Percentiles rank a stretch among this genome's conserved stretches.
phyloP scores from a whole-genome alignment of 2,888 invertebrate species.

The Muscina levida region DNA sequence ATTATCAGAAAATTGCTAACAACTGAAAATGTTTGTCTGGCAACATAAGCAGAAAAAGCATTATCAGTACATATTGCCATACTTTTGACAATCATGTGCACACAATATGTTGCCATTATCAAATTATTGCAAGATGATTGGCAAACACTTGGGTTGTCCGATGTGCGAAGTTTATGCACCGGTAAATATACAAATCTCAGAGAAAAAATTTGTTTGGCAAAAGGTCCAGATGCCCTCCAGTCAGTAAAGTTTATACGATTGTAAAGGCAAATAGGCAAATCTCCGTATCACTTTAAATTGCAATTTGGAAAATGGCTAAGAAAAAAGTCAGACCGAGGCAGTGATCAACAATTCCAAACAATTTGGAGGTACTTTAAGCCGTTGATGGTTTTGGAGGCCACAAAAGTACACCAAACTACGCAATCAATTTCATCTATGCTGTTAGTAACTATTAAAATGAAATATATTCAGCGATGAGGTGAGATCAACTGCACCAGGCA shows the following conservation, averaged over 20 bases:
- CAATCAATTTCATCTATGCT: slow-evolving; percentile 2
- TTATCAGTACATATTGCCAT: no score
- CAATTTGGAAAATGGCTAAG: slow-evolving; percentile 47
- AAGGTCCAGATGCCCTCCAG: slow-evolving; percentile 47
- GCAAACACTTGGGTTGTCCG: no score
- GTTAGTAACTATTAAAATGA: slow-evolving; percentile 3
- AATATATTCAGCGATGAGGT: not conserved
- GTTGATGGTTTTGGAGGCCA: slow-evolving; percentile 49
- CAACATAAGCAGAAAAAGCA: no score
- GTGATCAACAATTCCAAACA: slow-evolving; percentile 38
- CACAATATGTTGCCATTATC: no score
- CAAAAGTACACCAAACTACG: not conserved
- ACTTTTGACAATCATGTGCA: no score
- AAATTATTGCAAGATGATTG: no score
- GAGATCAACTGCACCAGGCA: not conserved
- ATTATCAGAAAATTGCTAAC: no score
- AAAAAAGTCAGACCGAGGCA: slow-evolving; percentile 42
- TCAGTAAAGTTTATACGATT: slow-evolving; percentile 47
- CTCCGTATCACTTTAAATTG: slow-evolving; percentile 51
- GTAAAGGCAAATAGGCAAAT: slow-evolving; percentile 62
- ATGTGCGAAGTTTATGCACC: slow-evolving; percentile 54
- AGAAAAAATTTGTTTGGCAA: slow-evolving; percentile 54
- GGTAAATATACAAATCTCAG: slow-evolving; percentile 45
- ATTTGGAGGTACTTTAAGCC: slow-evolving; percentile 56
- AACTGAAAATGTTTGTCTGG: no score